Percentiles rank a stretch among this genome's conserved stretches.
These are phyloP conservation scores for Toxotes lorentzi DNA, from an alignment of 2,797 vertebrate genomes.

Conservation along the genomic window DNA sequence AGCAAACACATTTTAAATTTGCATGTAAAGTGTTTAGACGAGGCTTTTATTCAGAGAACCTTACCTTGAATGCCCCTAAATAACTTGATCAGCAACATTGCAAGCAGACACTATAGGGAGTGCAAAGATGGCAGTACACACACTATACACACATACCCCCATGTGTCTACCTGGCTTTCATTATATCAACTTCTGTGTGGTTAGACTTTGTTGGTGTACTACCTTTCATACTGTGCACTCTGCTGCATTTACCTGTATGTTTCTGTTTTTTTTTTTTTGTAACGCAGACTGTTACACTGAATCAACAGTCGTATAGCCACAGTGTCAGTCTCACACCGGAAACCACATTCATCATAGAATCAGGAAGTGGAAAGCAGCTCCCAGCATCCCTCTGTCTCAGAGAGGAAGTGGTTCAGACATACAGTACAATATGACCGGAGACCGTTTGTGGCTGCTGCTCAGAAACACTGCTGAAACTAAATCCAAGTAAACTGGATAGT, in stretches of 20 bases:
- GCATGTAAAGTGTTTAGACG: conserved; percentile 23
- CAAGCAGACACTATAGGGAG: not conserved
- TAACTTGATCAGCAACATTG: conserved; percentile 8
- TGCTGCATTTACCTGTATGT: not conserved
- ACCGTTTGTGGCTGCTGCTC: conserved; percentile 33
- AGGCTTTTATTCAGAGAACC: not conserved
- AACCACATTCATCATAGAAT: conserved; percentile 72
- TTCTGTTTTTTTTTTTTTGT: not conserved
- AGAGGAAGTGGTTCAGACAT: conserved; percentile 72
- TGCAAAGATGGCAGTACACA: not conserved
- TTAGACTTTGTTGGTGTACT: not conserved
- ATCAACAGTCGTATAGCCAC: conserved; percentile 29
- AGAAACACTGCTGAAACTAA: not conserved
- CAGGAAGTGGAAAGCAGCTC: conserved; percentile 71
- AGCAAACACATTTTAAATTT: conserved; percentile 30
- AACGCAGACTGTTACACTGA: not conserved
- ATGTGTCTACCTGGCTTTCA: not conserved
- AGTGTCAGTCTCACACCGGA: conserved; percentile 72
- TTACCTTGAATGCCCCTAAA: not conserved
- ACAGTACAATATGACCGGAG: conserved; percentile 48
- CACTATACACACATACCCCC: not conserved
- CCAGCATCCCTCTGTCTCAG: conserved; percentile 43
- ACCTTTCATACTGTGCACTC: not conserved
- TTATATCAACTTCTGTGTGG: not conserved
- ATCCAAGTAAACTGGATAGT: not conserved